Percentiles rank a stretch among this genome's conserved stretches.
phyloP scores from a whole-genome alignment of 1,140 invertebrate species.

The Aphis gossypii region DNA sequence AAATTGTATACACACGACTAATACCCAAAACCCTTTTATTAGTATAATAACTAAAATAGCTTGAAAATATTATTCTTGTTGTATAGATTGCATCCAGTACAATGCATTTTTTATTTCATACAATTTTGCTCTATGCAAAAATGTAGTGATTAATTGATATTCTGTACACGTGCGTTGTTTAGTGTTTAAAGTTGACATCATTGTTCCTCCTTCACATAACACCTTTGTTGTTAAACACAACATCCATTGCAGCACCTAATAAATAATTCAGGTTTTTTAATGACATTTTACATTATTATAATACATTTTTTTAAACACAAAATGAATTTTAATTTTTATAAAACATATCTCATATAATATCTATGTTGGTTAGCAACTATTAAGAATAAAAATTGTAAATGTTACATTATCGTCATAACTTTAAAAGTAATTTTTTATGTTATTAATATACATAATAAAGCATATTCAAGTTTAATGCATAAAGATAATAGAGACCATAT shows the following conservation, averaged over 20 bases:
- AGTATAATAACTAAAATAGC: neutral
- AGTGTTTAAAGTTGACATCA: slow-evolving; percentile 60
- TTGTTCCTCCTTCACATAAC: slow-evolving; percentile 64
- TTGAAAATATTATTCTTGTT: slow-evolving; percentile 34
- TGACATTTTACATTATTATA: neutral
- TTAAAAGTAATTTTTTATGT: too few species aligned
- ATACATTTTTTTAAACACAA: neutral
- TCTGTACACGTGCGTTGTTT: slow-evolving; percentile 73
- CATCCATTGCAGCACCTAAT: slow-evolving; percentile 78
- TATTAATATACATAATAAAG: too few species aligned
- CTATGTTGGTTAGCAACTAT: neutral
- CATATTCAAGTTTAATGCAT: too few species aligned
- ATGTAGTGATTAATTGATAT: slow-evolving; percentile 77
- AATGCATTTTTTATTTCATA: slow-evolving; percentile 70
- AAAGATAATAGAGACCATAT: too few species aligned
- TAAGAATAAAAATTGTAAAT: neutral
- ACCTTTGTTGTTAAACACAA: slow-evolving; percentile 79
- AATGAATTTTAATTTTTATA: neutral
- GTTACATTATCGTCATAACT: neutral
- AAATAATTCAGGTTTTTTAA: slow-evolving; percentile 53
- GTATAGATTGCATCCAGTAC: slow-evolving; percentile 68
- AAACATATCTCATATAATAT: neutral
- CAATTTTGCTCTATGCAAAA: slow-evolving; percentile 72
- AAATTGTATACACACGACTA: slow-evolving; percentile 5
- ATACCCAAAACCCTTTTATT: neutral